phyloP scores from a whole-genome alignment of 2,113 vertebrate species.

The Salvator merianae region DNA sequence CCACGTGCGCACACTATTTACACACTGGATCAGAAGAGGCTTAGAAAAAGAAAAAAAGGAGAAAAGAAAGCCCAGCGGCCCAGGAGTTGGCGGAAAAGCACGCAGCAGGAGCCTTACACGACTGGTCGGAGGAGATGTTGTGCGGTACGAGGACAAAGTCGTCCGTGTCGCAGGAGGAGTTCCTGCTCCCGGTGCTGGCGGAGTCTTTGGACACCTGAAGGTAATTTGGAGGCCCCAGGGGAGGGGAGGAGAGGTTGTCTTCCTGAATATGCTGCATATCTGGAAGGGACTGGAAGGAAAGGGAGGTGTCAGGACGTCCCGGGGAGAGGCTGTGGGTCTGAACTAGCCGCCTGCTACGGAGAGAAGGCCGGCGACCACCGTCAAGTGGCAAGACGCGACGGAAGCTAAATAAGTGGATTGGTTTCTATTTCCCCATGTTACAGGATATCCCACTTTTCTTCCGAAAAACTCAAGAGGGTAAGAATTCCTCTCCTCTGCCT shows the following conservation, averaged over 20 bases:
- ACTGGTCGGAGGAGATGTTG: constrained; percentile 88
- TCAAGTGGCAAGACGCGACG: no score
- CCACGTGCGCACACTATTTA: no score
- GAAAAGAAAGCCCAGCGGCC: no score
- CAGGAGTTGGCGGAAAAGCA: background rate
- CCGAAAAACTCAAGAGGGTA: no score
- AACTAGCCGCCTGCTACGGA: no score
- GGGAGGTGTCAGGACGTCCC: background rate
- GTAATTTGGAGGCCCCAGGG: constrained; percentile 90
- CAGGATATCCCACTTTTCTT: no score
- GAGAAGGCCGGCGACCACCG: no score
- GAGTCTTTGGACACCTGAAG: constrained; percentile 97
- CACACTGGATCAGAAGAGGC: no score
- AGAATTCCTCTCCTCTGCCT: no score
- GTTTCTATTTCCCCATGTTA: no score
- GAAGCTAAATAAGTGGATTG: background rate
- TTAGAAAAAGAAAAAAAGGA: no score
- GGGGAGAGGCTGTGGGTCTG: no score
- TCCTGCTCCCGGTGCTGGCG: constrained; percentile 94
- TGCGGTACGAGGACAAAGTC: constrained; percentile 97
- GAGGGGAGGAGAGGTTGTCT: constrained; percentile 90
- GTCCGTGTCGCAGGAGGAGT: constrained; percentile 94
- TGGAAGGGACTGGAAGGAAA: constrained; percentile 85
- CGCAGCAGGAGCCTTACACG: constrained; percentile 76
- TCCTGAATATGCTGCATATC: constrained; percentile 95